Percentiles rank a stretch among this genome's conserved stretches.
Evolutionary conservation across 2,888 invertebrate species (phyloP).

Genomic region (Cephus rjabovi): DNA sequence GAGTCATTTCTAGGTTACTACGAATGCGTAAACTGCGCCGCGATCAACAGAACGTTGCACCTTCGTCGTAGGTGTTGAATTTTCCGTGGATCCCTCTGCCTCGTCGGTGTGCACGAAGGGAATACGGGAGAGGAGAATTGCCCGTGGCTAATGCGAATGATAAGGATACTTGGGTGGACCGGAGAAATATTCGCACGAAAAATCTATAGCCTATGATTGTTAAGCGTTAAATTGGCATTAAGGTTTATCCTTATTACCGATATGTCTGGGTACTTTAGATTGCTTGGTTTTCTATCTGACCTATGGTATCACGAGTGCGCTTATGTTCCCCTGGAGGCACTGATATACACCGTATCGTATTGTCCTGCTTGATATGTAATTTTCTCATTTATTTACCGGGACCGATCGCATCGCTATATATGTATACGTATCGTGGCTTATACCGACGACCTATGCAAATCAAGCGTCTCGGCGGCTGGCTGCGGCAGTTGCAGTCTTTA

Average conservation of each 20-base stretch:
- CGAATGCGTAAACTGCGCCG: conserved; percentile 31
- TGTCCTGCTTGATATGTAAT: conserved; percentile 3
- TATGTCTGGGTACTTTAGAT: background rate
- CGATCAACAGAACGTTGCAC: background rate
- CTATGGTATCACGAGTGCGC: background rate
- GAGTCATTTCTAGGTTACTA: conserved; percentile 56
- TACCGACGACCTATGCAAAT: conserved; percentile 37
- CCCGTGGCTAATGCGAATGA: background rate
- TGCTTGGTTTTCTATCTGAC: background rate
- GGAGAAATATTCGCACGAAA: background rate
- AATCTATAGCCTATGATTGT: background rate
- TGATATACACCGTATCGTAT: background rate
- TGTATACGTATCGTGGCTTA: background rate
- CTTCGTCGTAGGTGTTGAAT: background rate
- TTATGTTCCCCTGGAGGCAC: background rate
- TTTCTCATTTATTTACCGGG: conserved; percentile 9
- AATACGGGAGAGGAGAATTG: background rate
- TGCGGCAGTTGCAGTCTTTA: conserved; percentile 3
- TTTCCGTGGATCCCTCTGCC: background rate
- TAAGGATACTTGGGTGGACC: background rate
- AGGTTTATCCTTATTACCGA: background rate
- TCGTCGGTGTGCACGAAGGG: background rate
- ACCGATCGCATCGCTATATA: conserved; percentile 4
- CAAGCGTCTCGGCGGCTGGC: conserved; percentile 5
- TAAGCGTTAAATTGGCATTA: background rate